Percentiles rank a stretch among this genome's conserved stretches.
These are phyloP conservation scores for Pangasianodon gigas DNA, from an alignment of 2,113 vertebrate genomes.

Conservation along the genomic window DNA sequence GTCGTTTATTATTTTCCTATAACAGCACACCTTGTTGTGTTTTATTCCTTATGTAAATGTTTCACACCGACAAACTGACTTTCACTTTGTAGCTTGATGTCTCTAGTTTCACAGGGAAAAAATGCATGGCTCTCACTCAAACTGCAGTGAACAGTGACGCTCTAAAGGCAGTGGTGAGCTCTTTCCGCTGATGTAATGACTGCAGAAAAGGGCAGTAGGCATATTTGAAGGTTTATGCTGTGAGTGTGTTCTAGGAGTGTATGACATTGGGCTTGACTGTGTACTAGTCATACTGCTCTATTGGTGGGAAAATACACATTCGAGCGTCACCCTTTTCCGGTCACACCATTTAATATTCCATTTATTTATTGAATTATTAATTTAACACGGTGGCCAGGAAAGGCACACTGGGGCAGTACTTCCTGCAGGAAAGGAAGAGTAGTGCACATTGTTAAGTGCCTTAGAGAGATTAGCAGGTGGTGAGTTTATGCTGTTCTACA, in stretches of 20 bases:
- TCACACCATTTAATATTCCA: constrained; percentile 75
- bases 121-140: neutral
- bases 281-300: neutral
- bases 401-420: constrained; percentile 68
- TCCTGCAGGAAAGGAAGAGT: constrained; percentile 68
- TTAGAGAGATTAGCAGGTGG: constrained; percentile 56
- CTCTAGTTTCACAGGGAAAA: neutral
- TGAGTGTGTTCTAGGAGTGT: neutral
- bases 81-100: neutral
- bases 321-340: constrained; percentile 64
- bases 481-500: constrained; percentile 55
- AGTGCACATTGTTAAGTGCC: constrained; percentile 64
- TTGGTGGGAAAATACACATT: constrained; percentile 69
- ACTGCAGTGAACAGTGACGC: neutral
- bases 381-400: constrained; percentile 70
- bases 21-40: neutral
- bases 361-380: constrained; percentile 79
- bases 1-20: neutral
- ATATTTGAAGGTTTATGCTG: neutral
- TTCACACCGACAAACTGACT: neutral
- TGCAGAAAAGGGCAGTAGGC: neutral
- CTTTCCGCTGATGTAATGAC: neutral
- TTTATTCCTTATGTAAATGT: neutral
- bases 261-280: neutral
- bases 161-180: neutral